Percentiles rank a stretch among this genome's conserved stretches.
phyloP scores from a whole-genome alignment of 2,888 invertebrate species.

The Melieria picta region DNA sequence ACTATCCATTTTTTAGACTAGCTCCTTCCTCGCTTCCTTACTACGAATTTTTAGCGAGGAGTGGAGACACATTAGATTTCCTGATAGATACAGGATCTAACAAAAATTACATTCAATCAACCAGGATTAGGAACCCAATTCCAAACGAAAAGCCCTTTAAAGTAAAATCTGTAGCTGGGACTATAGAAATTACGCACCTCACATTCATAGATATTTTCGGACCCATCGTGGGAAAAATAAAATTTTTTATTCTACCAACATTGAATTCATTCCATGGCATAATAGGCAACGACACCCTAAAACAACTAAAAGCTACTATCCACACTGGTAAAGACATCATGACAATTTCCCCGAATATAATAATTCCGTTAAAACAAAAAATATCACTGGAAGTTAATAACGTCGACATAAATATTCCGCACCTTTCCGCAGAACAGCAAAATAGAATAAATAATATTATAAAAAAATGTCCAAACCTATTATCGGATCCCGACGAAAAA shows the following conservation, averaged over 20 bases:
- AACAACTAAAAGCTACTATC: slow-evolving; percentile 9
- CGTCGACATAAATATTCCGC: neutral
- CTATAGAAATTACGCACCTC: slow-evolving; percentile 34
- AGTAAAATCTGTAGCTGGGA: slow-evolving; percentile 33
- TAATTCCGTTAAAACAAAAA: neutral
- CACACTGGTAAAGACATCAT: neutral
- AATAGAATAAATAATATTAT: neutral
- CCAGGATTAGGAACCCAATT: slow-evolving; percentile 2
- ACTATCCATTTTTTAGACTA: neutral
- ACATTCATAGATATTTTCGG: slow-evolving; percentile 34
- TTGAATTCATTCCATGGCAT: slow-evolving; percentile 36
- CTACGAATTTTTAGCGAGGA: neutral
- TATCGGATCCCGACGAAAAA: neutral
- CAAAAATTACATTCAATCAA: slow-evolving; percentile 9
- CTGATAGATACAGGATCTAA: slow-evolving; percentile 4
- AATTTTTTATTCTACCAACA: slow-evolving; percentile 37
- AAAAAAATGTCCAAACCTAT: slow-evolving; percentile 1
- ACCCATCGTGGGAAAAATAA: slow-evolving; percentile 18
- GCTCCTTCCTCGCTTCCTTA: neutral
- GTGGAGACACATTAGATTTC: neutral
- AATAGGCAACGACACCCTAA: slow-evolving; percentile 35
- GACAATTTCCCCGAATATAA: slow-evolving; percentile 4
- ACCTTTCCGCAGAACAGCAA: neutral
- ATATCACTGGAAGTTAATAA: neutral
- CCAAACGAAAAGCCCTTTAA: neutral